Evolutionary conservation across 2,797 vertebrate species (phyloP).

Genomic region (Spondyliosoma cantharus): DNA sequence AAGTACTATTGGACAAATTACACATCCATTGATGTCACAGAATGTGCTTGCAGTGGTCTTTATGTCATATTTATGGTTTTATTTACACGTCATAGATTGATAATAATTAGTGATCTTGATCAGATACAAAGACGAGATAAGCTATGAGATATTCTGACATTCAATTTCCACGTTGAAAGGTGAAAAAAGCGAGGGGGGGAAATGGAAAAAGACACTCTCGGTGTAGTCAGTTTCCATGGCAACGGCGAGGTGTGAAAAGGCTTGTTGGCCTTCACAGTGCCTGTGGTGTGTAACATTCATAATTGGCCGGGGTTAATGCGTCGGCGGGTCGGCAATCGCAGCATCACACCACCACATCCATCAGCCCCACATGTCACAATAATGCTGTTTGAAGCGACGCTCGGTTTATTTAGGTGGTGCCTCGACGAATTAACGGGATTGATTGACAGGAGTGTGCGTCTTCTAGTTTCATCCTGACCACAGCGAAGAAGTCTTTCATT

Average conservation of each 20-base stretch:
- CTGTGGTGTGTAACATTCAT: conserved; percentile 80
- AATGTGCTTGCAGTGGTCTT: not conserved
- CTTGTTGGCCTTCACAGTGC: conserved; percentile 74
- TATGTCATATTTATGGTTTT: not conserved
- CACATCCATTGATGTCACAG: not conserved
- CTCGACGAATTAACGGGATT: conserved; percentile 61
- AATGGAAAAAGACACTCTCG: conserved; percentile 51
- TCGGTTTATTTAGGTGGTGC: conserved; percentile 68
- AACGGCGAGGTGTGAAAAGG: conserved; percentile 79
- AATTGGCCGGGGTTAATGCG: conserved; percentile 85
- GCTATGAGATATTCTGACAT: conserved; percentile 36
- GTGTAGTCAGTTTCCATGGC: conserved; percentile 83
- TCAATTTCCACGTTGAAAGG: conserved; percentile 40
- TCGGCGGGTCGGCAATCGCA: conserved; percentile 72
- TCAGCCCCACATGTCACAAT: conserved; percentile 73
- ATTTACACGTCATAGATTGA: not conserved
- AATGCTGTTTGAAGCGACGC: conserved; percentile 67
- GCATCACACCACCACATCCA: conserved; percentile 74
- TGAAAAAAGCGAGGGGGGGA: conserved; percentile 43
- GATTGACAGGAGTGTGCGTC: conserved; percentile 69
- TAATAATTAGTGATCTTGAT: conserved; percentile 1
- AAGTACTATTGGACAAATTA: not conserved
- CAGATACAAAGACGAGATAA: not conserved
- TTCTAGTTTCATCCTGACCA: conserved; percentile 51
- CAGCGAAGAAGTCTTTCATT: conserved; percentile 46